These are phyloP conservation scores for Aethina tumida DNA, from an alignment of 1,140 invertebrate genomes.

Conservation along the genomic window DNA sequence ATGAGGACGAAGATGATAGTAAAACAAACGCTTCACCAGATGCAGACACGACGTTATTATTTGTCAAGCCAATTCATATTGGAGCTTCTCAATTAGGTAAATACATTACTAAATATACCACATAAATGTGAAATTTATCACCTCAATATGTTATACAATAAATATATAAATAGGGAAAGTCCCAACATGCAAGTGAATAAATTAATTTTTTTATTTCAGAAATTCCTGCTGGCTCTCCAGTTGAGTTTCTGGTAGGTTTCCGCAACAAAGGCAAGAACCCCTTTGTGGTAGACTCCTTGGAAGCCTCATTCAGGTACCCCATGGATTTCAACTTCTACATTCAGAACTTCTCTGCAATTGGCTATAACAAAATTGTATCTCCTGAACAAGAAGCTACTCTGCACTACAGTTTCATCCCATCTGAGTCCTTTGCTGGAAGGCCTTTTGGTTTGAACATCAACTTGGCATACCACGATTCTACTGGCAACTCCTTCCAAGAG, in stretches of 20 bases:
- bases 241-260: conserved; percentile 94
- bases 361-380: conserved; percentile 78
- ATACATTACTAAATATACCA: conserved; percentile 7
- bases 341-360: conserved; percentile 86
- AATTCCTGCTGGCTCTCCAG: conserved; percentile 81
- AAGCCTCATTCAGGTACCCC: conserved; percentile 96
- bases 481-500: conserved; percentile 55
- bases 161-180: too few relatives aligned
- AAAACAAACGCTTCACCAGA: conserved; percentile 72
- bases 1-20: conserved; percentile 61
- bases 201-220: conserved; percentile 48
- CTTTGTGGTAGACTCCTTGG: conserved; percentile 85
- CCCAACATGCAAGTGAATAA: neutral
- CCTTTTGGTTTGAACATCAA: conserved; percentile 94
- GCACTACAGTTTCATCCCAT: conserved; percentile 89
- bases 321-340: conserved; percentile 98
- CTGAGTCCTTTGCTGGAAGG: conserved; percentile 88
- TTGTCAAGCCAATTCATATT: conserved; percentile 70
- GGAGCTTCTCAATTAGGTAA: conserved; percentile 50
- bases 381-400: conserved; percentile 90
- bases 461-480: conserved; percentile 81
- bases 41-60: conserved; percentile 85
- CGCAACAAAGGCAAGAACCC: conserved; percentile 87
- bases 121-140: conserved; percentile 5
- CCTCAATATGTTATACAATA: conserved; percentile 7